phyloP scores from a whole-genome alignment of 2,797 vertebrate species.

The Cossypha heuglini region DNA sequence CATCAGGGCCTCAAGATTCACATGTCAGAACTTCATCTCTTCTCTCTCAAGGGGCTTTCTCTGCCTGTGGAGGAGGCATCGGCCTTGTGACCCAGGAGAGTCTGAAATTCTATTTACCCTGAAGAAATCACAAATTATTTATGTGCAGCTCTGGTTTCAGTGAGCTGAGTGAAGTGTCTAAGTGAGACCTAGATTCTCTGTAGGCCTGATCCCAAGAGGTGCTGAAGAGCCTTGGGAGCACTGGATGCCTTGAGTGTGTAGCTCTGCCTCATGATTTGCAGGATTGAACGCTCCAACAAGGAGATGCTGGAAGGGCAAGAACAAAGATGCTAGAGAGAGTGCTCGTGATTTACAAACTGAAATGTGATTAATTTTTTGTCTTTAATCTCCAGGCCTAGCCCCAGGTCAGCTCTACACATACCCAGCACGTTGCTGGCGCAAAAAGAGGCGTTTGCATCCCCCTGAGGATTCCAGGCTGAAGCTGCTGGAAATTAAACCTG shows the following conservation, averaged over 20 bases:
- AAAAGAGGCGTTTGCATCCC: constrained; percentile 92
- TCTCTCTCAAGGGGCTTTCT: neutral
- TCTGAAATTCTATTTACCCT: constrained; percentile 60
- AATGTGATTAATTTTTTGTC: constrained; percentile 40
- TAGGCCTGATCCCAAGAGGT: constrained; percentile 24
- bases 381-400: constrained; percentile 80
- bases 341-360: constrained; percentile 20
- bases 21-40: neutral
- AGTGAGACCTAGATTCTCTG: constrained; percentile 47
- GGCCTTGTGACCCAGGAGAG: constrained; percentile 11
- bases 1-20: neutral
- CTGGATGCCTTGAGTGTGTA: neutral
- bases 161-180: constrained; percentile 29
- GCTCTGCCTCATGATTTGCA: neutral
- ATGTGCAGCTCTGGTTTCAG: constrained; percentile 48
- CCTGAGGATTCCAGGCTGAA: constrained; percentile 89
- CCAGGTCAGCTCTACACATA: constrained; percentile 94
- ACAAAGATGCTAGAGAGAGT: neutral
- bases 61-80: neutral
- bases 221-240: neutral
- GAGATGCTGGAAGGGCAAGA: neutral
- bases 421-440: constrained; percentile 95
- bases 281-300: neutral
- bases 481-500: constrained; percentile 91
- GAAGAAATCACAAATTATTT: constrained; percentile 59